Conservation (phyloP, 2,797 vertebrate genomes). For the Pipistrellus pipistrellus region DNA sequence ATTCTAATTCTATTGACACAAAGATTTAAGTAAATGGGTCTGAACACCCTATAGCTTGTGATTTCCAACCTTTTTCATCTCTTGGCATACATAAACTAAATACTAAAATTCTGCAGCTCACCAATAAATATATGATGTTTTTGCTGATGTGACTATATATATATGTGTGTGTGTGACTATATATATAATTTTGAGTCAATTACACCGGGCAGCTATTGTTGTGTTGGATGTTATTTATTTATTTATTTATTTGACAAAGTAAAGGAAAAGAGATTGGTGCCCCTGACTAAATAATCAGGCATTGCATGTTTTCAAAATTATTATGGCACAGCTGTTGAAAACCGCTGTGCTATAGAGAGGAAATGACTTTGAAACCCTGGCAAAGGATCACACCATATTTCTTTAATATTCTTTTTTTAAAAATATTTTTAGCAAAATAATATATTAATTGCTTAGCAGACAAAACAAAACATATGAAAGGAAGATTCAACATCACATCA, state of each 20-base stretch:
- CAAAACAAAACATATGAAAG: background rate
- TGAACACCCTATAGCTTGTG: background rate
- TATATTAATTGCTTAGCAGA: background rate
- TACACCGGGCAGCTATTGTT: background rate
- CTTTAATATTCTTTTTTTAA: background rate
- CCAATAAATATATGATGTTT: background rate
- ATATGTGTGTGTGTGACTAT: too few relatives aligned
- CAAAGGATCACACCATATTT: background rate
- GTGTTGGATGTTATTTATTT: background rate
- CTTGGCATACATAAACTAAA: background rate
- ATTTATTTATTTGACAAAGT: background rate
- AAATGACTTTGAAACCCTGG: background rate
- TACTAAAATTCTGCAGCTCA: background rate
- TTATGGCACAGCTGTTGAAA: background rate
- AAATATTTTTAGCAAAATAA: background rate
- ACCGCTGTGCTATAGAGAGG: background rate
- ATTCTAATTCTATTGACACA: background rate
- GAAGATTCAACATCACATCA: constrained; percentile 12
- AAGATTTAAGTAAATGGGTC: background rate
- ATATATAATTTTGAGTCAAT: background rate
- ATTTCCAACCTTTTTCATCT: background rate
- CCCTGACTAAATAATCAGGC: background rate
- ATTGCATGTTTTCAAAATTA: background rate
- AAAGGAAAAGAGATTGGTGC: background rate
- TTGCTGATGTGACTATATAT: background rate